Evolutionary conservation across 2,888 invertebrate genomes (phyloP), one percentile per base, ranked within the genome.

Genomic region (Amphimallon solstitiale): DNA sequence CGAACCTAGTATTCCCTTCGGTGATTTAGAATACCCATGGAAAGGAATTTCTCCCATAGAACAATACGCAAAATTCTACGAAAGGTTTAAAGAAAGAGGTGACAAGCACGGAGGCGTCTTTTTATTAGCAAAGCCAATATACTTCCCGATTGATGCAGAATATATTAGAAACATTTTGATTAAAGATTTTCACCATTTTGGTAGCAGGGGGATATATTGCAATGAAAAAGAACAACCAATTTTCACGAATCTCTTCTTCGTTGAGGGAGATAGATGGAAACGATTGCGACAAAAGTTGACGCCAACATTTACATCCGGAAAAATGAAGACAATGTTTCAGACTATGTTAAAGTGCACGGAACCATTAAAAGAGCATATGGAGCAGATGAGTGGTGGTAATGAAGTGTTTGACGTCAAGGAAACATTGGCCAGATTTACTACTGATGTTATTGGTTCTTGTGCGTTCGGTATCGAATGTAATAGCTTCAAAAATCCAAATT

Each of bases 281-380:
- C 80, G 79, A 40, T 73, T 86, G 9, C 78, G 86, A 15, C 72
- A 80, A 1, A 84, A 85, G 63, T 76, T 86, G 21, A 83, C 85
- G 0, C 85, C 86, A 0, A 83, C 84, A 0, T 82, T 86, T 70
- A 84, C 85, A 0, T 80, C 83, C 1, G 84, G 84, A 14, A 86
- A 86, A 72, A 77, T 87, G 69, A 85, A 82, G 70, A 78, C 76
- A 51, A 85, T 85, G 84, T 80, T 84, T 23, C 77, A 79, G 0
- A 76, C 83, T 6, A 79, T 85, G 72, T 66, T 79, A 17, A 77
- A 80, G 14, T 82, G 79, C 40, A 77, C 78, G 1, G 46, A 74
- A 14, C 72, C 75, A 40, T 71, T 81, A 21, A 66, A 67, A 3
- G 60, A 68, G 0, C 71, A 76, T 21, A 51, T 79, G n/a, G 69